Evolutionary conservation across 2,113 vertebrate genomes (phyloP).

Genomic region (Brachypodius melanocephalos): DNA sequence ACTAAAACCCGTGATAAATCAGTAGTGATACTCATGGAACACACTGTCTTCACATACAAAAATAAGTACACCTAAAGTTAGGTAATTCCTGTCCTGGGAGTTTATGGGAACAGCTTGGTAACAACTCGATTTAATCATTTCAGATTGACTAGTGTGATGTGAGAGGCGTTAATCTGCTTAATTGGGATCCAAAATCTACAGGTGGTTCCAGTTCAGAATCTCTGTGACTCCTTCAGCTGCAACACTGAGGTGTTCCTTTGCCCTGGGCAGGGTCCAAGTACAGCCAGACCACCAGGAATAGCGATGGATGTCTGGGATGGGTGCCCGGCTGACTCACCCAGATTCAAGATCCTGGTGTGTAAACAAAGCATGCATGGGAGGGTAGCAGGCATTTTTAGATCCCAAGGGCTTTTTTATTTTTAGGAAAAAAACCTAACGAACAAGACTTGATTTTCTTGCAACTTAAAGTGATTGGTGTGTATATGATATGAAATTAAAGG

Average conservation of each 20-base stretch:
- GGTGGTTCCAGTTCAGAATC: conserved; percentile 78
- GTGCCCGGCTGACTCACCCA: conserved; percentile 74
- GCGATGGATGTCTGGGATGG: conserved; percentile 78
- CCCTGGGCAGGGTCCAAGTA: conserved; percentile 81
- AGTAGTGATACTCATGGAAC: background rate
- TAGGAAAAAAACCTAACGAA: background rate
- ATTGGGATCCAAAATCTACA: conserved; percentile 73
- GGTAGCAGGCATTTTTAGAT: background rate
- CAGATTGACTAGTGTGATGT: background rate
- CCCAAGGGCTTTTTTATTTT: background rate
- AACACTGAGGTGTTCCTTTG: conserved; percentile 81
- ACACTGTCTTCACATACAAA: background rate
- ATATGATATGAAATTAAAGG: background rate
- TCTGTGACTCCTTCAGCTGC: conserved; percentile 79
- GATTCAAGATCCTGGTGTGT: conserved; percentile 79
- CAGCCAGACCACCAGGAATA: conserved; percentile 73
- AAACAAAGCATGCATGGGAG: background rate
- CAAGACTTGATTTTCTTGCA: background rate
- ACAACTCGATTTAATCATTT: background rate
- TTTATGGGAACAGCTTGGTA: background rate
- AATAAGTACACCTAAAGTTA: background rate
- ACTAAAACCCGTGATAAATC: background rate
- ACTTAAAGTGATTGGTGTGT: background rate
- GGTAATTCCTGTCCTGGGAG: background rate
- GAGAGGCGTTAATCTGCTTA: background rate